Base-by-base conservation (phyloP, 2,888 invertebrate genomes). In the Leptura quadrifasciata region DNA sequence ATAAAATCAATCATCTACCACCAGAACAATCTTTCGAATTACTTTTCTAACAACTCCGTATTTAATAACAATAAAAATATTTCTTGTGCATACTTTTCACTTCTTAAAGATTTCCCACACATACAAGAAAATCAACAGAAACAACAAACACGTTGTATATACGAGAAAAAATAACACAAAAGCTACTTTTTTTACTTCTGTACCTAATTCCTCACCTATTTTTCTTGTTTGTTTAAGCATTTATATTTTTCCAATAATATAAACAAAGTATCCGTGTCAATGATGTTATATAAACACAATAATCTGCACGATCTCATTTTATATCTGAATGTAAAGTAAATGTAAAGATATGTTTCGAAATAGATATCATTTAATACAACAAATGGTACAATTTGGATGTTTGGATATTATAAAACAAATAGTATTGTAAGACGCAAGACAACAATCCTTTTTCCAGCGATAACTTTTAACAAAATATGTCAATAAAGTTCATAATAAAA, bases 211-310 rank as follows among this genome's bases (percentile, higher is more conserved):
- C n/a, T 47, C 47, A 47, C n/a, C n/a, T 47, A n/a, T n/a, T 5
- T 47, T 47, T 5, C n/a, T 20, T 64, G 39, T 64, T 57, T 72
- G 39, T 64, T 52, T 58, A 64, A 72, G 55, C 64, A 55, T 72
- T 72, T 72, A 35, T 72, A 65, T 72, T 72, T 65, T 72, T 72
- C 57, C 21, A 55, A 17, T 71, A 74, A 76, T 72, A 79, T 55
- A 79, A 77, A 77, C 61, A 68, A 47, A 73, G 58, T 60, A 79
- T 76, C 73, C 31, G 57, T 79, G 76, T 79, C 75, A 79, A 72
- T 64, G 75, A 35, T 77, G 68, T 79, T 77, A 73, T 76, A 72
- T 76, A 72, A 77, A 79, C 47, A 78, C 52, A 57, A 58, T 76
- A 78, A 78, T 78, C 78, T 76, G 78, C 61, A 27, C 71, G 60